Percentiles rank a stretch among this genome's conserved stretches.
phyloP scores from a whole-genome alignment of 2,888 invertebrate genomes.

The Lordiphosa fenestrarum region DNA sequence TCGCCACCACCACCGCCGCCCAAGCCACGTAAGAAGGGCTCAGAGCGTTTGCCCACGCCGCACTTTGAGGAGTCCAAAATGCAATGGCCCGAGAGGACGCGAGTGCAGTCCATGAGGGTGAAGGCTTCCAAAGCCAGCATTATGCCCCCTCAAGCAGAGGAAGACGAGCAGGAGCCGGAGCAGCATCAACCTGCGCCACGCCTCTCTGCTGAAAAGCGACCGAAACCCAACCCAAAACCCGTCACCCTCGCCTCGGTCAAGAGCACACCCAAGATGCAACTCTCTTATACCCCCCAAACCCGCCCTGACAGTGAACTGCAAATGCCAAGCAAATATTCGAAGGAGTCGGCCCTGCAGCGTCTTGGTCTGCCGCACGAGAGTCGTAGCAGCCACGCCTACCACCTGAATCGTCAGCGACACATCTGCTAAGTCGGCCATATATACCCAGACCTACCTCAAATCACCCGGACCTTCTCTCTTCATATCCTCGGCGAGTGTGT shows the following conservation, averaged over 20 bases:
- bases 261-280: no score
- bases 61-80: background rate
- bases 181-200: no score
- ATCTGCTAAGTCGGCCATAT: background rate
- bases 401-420: background rate
- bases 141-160: no score
- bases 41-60: background rate
- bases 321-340: slow-evolving; percentile 29
- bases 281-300: background rate
- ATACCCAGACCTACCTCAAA: no score
- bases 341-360: slow-evolving; percentile 41
- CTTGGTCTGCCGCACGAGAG: slow-evolving; percentile 4
- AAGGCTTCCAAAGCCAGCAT: no score
- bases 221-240: no score
- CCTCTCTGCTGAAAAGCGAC: no score
- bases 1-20: background rate
- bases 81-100: background rate
- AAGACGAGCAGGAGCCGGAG: no score
- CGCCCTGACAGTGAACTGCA: background rate
- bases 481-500: no score
- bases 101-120: no score
- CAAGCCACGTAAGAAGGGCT: background rate
- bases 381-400: slow-evolving; percentile 5
- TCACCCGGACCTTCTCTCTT: no score
- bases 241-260: background rate